A percentile compares a stretch with the other conserved stretches of the same genome.
Evolutionary conservation across 2,888 invertebrate genomes (phyloP).

Genomic region (Nipponacmea schrenckii): DNA sequence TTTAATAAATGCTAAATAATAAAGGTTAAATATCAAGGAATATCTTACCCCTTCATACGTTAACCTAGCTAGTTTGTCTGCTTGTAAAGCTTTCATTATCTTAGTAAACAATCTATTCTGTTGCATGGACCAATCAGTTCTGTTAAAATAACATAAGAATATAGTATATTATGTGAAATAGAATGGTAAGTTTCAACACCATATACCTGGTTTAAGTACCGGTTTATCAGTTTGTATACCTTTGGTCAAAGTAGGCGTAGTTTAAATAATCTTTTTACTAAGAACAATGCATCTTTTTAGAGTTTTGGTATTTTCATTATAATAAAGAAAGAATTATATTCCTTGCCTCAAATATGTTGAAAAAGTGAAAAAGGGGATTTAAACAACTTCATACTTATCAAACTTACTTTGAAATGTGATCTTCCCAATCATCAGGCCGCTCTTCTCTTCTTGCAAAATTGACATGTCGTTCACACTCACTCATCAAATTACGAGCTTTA

Average conservation of each 20-base stretch:
- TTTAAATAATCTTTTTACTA: too few relatives aligned
- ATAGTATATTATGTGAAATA: background rate
- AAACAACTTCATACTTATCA: too few relatives aligned
- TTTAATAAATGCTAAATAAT: too few relatives aligned
- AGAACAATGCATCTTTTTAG: too few relatives aligned
- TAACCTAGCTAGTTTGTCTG: constrained; percentile 73
- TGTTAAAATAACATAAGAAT: constrained; percentile 51
- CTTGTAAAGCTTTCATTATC: constrained; percentile 76
- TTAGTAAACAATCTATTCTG: constrained; percentile 78
- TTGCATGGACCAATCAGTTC: constrained; percentile 75
- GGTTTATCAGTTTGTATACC: too few relatives aligned
- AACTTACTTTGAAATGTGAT: constrained; percentile 74
- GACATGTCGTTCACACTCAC: constrained; percentile 78
- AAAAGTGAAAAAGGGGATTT: too few relatives aligned
- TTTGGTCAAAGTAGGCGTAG: too few relatives aligned
- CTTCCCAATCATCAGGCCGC: constrained; percentile 76
- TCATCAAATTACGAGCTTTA: constrained; percentile 76
- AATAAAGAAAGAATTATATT: too few relatives aligned
- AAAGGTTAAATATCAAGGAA: background rate
- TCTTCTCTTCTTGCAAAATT: constrained; percentile 74
- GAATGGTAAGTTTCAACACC: too few relatives aligned
- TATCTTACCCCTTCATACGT: constrained; percentile 71
- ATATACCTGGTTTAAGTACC: background rate
- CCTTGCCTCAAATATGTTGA: too few relatives aligned
- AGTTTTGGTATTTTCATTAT: too few relatives aligned